Evolutionary conservation across 2,113 vertebrate species (phyloP), one percentile per base, ranked within the genome.

Genomic region (Anthoscopus minutus): DNA sequence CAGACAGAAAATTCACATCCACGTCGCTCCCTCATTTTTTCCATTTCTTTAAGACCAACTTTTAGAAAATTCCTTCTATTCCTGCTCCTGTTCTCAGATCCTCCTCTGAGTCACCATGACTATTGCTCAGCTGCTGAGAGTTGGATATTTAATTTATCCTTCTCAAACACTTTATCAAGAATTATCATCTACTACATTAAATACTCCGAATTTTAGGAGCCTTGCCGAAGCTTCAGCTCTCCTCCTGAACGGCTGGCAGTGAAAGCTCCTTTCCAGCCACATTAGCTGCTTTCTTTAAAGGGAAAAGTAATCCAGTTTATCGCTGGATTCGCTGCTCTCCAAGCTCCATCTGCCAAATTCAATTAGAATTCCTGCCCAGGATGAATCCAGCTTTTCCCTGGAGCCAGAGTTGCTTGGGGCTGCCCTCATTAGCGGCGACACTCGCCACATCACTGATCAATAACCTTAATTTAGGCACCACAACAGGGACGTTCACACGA

Each of bases 121-220:
- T 45, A n/a, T 25, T 37, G 24, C 74, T 57, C 44, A 69, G 31
- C 17, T 66, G 21, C 50, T 7, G 15, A 47, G 27, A 56, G 71
- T 17, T 47, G n/a, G 23, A 10, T 56, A 40, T 9, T 79, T 24
- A 3, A 60, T n/a, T 37, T 11, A n/a, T n/a, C 23, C 19, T 71
- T 51, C 33, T 25, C 69, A 48, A 66, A 12, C 10, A 2, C 23
- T 24, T 12, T 23, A 14, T 7, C 12, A 4, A 13, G 24, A 78
- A 15, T 14, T 27, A 18, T 4, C 24, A 38, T 2, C 17, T 14
- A 0, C 4, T 3, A 0, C 4, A 8, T 1, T 1, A 18, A 72
- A 33, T 2, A 15, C 16, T 2, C 18, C 1, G 20, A 5, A 30
- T 15, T 42, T 30, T 9, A 9, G 31, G 28, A 81, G 4, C 23